Percentiles rank a stretch among this genome's conserved stretches.
Evolutionary conservation across 1,140 invertebrate species (phyloP).

Genomic region (Drosophila pectinifera): DNA sequence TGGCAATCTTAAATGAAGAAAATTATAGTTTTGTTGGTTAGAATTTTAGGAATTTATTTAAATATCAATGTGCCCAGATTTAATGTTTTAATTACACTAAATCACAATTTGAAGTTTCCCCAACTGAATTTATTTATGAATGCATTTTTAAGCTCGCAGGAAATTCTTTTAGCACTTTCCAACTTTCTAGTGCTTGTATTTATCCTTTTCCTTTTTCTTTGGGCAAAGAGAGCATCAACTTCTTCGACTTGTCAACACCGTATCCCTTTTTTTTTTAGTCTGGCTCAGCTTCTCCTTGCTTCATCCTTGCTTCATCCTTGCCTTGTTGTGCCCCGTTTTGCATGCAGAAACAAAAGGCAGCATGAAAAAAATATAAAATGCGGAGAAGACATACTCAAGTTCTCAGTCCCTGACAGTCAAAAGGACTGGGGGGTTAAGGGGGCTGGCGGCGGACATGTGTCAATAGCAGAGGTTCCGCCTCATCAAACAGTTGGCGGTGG

Average conservation of each 20-base stretch:
- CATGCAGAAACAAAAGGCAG: conserved; percentile 11
- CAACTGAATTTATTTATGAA: too few species aligned
- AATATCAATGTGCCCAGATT: neutral
- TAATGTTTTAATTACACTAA: neutral
- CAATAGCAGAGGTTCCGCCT: conserved; percentile 47
- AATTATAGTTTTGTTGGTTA: neutral
- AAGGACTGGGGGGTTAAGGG: conserved; percentile 2
- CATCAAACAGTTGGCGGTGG: conserved; percentile 51
- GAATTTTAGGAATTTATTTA: neutral
- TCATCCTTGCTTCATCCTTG: conserved; percentile 16
- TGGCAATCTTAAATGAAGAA: too few species aligned
- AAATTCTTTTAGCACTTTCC: neutral
- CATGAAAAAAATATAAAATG: neutral
- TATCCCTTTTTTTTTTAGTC: neutral
- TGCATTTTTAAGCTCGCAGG: neutral
- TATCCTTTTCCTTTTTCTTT: neutral
- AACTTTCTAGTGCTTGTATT: conserved; percentile 3
- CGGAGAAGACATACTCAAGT: conserved; percentile 17
- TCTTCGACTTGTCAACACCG: conserved; percentile 23
- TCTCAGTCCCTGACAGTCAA: conserved; percentile 24
- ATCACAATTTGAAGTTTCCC: neutral
- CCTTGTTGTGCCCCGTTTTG: conserved; percentile 19
- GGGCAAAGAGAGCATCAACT: conserved; percentile 31
- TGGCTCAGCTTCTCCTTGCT: conserved; percentile 4
- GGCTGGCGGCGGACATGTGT: conserved; percentile 22